These are phyloP conservation scores for Aplysia californica DNA, from an alignment of 1,140 invertebrate species.

Conservation along the genomic window DNA sequence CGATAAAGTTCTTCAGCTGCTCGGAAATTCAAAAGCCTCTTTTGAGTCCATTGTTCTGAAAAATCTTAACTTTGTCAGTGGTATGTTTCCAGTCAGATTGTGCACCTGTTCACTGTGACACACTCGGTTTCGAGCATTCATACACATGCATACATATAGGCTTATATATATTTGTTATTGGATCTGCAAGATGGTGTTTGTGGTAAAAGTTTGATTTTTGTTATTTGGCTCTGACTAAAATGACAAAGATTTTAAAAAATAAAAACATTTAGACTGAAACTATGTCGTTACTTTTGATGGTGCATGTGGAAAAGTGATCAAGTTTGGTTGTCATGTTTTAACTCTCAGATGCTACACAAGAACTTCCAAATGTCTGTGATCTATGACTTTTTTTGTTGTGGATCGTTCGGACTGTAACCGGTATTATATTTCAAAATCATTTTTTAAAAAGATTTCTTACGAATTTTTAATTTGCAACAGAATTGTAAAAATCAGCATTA, in stretches of 20 bases:
- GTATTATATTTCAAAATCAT: too few species aligned
- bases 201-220: neutral
- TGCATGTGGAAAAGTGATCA: neutral
- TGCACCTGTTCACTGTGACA: neutral
- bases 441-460: too few species aligned
- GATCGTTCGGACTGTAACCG: too few species aligned
- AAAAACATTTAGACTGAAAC: neutral
- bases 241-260: neutral
- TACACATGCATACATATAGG: neutral
- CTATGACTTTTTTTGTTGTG: too few species aligned
- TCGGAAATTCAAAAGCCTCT: constrained; percentile 40
- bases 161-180: neutral
- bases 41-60: constrained; percentile 43
- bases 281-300: neutral
- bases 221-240: too few species aligned
- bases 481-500: too few species aligned
- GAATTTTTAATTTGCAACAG: too few species aligned
- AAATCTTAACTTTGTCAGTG: constrained; percentile 44
- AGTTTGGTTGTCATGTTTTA: neutral
- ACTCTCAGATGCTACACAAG: too few species aligned
- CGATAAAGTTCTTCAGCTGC: constrained; percentile 40
- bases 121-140: neutral
- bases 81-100: constrained; percentile 29
- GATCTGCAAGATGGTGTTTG: neutral
- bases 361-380: too few species aligned